Evolutionary conservation across 1,140 invertebrate species (phyloP), one percentile per base, ranked within the genome.

Genomic region (Brachionus plicatilis): DNA sequence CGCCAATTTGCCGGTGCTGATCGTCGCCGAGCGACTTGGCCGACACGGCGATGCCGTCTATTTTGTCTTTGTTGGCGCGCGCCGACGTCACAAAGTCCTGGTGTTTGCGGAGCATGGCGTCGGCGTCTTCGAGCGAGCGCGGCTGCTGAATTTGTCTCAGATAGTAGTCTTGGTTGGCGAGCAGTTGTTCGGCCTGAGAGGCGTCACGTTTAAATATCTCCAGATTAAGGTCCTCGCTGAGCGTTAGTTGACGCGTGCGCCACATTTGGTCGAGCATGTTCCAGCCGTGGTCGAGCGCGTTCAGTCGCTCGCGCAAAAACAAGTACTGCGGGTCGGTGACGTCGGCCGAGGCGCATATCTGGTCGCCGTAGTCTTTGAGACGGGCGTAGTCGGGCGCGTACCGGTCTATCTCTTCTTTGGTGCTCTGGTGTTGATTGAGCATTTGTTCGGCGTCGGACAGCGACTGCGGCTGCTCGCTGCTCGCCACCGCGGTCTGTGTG

Each of bases 51-150:
- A 99, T 94, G 3, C 93, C 93, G 88, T 98, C 97, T 87, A 99
- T 95, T 90, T 99, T 99, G 87, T 99, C 98, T 89, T 99, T 97
- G 90, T 99, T 99, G 4, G 97, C 97, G 90, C 99, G 97, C 95
- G 99, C 97, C 0, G 97, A 99, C 0, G 96, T 99, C 86, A 99
- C 93, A 92, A 99, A 99, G 2, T 97, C 95, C 90, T 99, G 97
- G 90, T 99, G 96, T 20, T 96, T 93, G 90, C 99, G 99, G 86
- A 99, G 94, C 87, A 96, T 92, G 87, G 96, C 96, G 89, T 99
- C 97, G 41, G 96, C 97, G 88, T 98, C 95, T 89, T 99, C 98
- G 68, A 99, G 91, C 20, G 88, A 88, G 66, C 87, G 88, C 88
- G 90, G 86, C 80, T 86, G 33, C n/a, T 75, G 33, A 17, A 50